These are phyloP conservation scores for Empis stercorea DNA, from an alignment of 2,888 invertebrate species.

Conservation along the genomic window DNA sequence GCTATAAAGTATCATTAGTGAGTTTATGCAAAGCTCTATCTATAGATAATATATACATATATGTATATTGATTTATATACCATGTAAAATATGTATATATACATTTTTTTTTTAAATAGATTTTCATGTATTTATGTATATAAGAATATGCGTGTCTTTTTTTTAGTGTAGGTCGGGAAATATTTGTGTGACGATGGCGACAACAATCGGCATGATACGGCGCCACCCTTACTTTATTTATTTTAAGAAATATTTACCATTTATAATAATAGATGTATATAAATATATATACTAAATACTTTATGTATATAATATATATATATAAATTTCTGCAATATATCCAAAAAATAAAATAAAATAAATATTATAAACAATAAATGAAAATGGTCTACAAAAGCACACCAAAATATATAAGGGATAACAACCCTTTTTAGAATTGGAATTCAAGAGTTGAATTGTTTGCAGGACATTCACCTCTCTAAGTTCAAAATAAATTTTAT, in stretches of 20 bases:
- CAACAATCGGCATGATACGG: neutral
- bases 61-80: neutral
- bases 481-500: no score
- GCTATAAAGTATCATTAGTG: no score
- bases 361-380: no score
- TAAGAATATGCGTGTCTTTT: no score
- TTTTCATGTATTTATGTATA: no score
- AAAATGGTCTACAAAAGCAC: neutral
- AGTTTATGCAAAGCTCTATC: no score
- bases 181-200: neutral
- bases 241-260: neutral
- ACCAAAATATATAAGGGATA: neutral
- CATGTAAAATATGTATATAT: neutral
- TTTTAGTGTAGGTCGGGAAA: neutral
- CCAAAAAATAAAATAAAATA: no score
- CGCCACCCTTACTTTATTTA: neutral
- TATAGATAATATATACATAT: neutral
- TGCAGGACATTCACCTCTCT: neutral
- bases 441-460: neutral
- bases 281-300: neutral
- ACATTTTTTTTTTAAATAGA: neutral
- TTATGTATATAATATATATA: neutral
- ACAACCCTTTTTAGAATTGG: neutral
- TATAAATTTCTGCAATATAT: no score
- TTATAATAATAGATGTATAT: neutral